These are phyloP conservation scores for Cygnus atratus DNA, from an alignment of 2,113 vertebrate species.

Conservation along the genomic window DNA sequence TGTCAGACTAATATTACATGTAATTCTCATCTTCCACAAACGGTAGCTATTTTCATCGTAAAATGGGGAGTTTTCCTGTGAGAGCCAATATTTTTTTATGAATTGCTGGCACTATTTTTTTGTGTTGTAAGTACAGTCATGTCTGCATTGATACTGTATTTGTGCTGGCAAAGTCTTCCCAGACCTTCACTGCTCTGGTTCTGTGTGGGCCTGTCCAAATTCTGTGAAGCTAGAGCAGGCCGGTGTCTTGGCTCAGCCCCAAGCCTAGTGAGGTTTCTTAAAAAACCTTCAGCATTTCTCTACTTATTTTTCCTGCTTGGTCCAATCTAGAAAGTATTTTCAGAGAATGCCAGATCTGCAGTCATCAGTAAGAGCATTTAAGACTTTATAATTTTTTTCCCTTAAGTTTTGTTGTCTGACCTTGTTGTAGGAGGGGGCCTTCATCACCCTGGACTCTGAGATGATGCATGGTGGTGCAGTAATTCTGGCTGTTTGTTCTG, in stretches of 20 bases:
- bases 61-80: not conserved
- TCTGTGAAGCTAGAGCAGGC: not conserved
- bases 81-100: not conserved
- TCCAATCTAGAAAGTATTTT: not conserved
- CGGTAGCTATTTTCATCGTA: not conserved
- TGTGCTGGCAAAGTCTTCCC: not conserved
- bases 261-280: not conserved
- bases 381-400: not conserved
- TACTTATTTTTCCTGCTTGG: not conserved
- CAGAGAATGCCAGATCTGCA: not conserved
- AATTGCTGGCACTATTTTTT: not conserved
- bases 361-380: not conserved
- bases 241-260: not conserved
- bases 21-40: not conserved
- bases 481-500: too few species aligned
- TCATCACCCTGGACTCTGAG: not conserved
- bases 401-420: not conserved
- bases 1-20: not conserved
- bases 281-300: not conserved
- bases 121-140: not conserved
- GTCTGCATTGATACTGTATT: not conserved
- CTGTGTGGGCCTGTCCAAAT: accelerated
- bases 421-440: not conserved
- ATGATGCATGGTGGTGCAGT: accelerated
- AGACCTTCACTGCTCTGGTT: not conserved